These are phyloP conservation scores for Mobula hypostoma DNA, from an alignment of 2,113 vertebrate genomes.

Conservation along the genomic window DNA sequence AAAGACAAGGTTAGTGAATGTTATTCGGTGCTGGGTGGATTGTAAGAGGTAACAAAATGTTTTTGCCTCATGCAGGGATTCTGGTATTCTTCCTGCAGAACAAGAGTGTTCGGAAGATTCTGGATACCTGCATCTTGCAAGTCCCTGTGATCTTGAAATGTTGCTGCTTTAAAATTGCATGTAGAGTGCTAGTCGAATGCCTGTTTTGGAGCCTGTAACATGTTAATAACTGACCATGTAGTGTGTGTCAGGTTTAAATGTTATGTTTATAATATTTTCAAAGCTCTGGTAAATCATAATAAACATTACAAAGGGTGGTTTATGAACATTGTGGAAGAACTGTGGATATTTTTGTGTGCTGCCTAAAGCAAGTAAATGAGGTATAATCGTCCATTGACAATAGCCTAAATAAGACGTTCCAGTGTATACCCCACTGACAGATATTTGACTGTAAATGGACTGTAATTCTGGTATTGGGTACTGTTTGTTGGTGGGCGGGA, in stretches of 20 bases:
- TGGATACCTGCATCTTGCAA: too few relatives aligned
- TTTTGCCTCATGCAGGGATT: background rate
- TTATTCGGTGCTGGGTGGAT: background rate
- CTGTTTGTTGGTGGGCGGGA: too few relatives aligned
- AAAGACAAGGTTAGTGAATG: background rate
- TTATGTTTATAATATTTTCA: background rate
- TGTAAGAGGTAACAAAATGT: background rate
- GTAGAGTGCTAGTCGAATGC: too few relatives aligned
- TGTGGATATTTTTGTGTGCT: too few relatives aligned
- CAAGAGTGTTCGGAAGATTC: background rate
- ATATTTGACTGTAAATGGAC: too few relatives aligned
- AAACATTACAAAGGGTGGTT: background rate
- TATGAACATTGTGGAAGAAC: background rate
- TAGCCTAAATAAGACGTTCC: too few relatives aligned
- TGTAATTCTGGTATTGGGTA: too few relatives aligned
- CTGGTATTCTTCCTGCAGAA: background rate
- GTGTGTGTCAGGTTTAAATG: background rate
- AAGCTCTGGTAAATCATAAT: background rate
- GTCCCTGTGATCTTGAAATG: background rate
- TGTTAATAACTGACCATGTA: background rate
- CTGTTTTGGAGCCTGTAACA: background rate
- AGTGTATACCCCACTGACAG: too few relatives aligned
- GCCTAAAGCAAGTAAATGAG: too few relatives aligned
- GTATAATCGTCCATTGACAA: too few relatives aligned
- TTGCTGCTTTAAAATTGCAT: background rate